Percentiles rank a stretch among this genome's conserved stretches.
Evolutionary conservation across 2,113 vertebrate species (phyloP).

Genomic region (Brachionichthys hirsutus): DNA sequence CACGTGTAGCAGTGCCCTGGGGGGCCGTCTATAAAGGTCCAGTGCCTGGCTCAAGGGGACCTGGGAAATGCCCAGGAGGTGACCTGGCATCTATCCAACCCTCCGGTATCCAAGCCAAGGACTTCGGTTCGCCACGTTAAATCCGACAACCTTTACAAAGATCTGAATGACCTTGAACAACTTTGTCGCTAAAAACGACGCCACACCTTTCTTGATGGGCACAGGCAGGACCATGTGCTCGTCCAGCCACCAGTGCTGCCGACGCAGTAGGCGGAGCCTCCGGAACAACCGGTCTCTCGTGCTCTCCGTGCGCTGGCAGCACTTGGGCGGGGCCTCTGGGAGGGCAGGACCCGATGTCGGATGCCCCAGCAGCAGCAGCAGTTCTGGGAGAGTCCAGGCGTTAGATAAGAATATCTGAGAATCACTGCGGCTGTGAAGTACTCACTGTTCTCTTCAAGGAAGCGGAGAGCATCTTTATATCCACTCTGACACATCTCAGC

Average conservation of each 20-base stretch:
- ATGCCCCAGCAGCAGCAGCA: constrained; percentile 67
- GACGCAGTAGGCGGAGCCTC: constrained; percentile 62
- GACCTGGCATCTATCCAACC: too few relatives aligned
- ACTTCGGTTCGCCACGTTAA: too few relatives aligned
- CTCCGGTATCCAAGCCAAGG: too few relatives aligned
- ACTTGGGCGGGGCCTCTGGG: constrained; percentile 6
- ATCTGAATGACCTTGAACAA: neutral
- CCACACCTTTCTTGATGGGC: constrained; percentile 79
- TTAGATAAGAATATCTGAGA: neutral
- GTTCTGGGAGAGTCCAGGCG: constrained; percentile 69
- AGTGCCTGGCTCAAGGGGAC: too few relatives aligned
- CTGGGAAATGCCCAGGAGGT: too few relatives aligned
- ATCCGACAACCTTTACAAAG: neutral
- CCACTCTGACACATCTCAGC: constrained; percentile 89
- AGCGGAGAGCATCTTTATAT: constrained; percentile 86
- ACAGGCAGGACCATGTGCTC: constrained; percentile 78
- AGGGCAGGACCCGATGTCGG: constrained; percentile 51
- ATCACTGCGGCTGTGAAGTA: neutral
- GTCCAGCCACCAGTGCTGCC: constrained; percentile 80
- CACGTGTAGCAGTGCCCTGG: too few relatives aligned
- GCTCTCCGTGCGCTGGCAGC: constrained; percentile 24
- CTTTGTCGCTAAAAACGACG: too few relatives aligned
- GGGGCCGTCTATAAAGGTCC: too few relatives aligned
- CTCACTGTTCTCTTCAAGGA: constrained; percentile 87
- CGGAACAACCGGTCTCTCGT: constrained; percentile 65